Evolutionary conservation across 2,888 invertebrate genomes (phyloP), one percentile per base, ranked within the genome.

Genomic region (Pterostichus niger): DNA sequence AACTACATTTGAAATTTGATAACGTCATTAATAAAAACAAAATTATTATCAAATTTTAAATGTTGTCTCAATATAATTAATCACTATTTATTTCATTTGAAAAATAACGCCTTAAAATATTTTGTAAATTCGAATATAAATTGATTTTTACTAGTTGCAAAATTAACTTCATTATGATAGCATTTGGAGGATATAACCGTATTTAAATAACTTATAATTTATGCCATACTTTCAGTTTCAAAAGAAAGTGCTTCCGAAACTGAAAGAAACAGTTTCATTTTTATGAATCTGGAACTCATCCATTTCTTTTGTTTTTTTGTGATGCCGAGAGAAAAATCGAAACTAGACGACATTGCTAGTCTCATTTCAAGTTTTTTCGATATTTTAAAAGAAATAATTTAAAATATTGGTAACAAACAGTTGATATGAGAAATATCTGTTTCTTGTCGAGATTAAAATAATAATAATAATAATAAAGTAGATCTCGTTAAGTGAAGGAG

Each of bases 21-120:
- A 49, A 49, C 13, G 49, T 49, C 49, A 49, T 49, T 49, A 49
- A 49, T 49, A n/a, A 9, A 49, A 49, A 11, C 49, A 49, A n/a
- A 49, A 49, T 11, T 49, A 49, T 49, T 11, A n/a, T n/a, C 1
- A 49, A 49, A 49, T 49, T 11, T 4, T n/a, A 4, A 49, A 49
- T 40, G 40, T 9, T 40, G 7, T 40, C 6, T 40, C 5, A 40
- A 40, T 40, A 6, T 5, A 35, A 35, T 46, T 46, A 46, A 46
- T 46, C 46, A 46, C n/a, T n/a, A 2, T 24, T 49, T 49, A 49
- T 49, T 49, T n/a, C 6, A 6, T 49, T 49, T 49, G 49, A 49
- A 11, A n/a, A n/a, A n/a, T 49, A 11, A 10, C n/a, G 49, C 49
- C 49, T 49, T 9, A 11, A 49, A 1, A 49, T 24, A 24, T 24